Conservation (phyloP, 2,113 vertebrate genomes). For the Cyanoderma ruficeps region DNA sequence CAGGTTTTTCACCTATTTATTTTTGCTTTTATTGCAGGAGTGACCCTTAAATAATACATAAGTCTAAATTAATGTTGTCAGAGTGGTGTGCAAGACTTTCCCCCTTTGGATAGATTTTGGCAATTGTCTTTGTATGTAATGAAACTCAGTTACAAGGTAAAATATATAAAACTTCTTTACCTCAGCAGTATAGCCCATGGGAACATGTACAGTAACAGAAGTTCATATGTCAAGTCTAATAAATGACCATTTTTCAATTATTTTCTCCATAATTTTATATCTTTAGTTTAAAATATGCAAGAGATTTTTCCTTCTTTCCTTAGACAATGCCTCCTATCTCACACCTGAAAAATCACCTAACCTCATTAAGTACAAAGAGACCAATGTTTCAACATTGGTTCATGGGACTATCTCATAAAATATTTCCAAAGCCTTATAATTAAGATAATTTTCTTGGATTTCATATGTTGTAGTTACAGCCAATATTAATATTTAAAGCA, state of each 20-base stretch:
- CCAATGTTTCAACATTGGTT: neutral
- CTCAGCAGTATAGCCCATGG: neutral
- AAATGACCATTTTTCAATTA: neutral
- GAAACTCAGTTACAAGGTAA: neutral
- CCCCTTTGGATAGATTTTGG: neutral
- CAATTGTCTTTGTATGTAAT: neutral
- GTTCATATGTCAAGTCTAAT: neutral
- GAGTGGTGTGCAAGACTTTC: neutral
- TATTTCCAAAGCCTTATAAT: neutral
- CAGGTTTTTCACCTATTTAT: neutral
- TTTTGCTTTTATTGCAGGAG: neutral
- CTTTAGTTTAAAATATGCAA: neutral
- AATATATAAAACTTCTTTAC: neutral
- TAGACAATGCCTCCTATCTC: neutral
- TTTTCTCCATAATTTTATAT: neutral
- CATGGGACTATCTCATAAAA: constrained; percentile 7
- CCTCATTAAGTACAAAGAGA: neutral
- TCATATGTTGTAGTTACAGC: neutral
- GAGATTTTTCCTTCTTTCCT: neutral
- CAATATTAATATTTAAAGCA: neutral
- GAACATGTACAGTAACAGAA: neutral
- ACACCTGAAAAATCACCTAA: neutral
- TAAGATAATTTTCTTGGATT: neutral
- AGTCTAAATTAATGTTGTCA: neutral
- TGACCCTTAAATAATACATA: neutral